These are phyloP conservation scores for Peromyscus attwateri DNA, from an alignment of 2,797 vertebrate species.

Conservation along the genomic window DNA sequence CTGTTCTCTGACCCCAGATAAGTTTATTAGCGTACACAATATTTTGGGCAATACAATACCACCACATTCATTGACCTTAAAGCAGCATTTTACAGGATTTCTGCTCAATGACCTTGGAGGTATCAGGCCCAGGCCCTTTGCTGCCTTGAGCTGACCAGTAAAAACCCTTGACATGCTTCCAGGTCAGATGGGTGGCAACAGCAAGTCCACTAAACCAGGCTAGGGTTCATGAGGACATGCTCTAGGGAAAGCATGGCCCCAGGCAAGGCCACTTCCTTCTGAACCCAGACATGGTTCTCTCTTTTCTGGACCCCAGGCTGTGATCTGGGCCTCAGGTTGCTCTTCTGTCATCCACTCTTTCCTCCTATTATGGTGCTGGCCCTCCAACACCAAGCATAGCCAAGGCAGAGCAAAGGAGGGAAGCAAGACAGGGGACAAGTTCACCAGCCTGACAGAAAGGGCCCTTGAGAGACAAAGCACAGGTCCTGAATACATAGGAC, in stretches of 20 bases:
- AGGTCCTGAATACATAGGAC: neutral
- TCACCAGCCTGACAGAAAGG: neutral
- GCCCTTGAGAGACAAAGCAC: neutral
- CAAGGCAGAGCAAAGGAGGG: neutral
- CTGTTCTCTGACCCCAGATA: no score
- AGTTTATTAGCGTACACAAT: no score
- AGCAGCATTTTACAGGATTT: neutral
- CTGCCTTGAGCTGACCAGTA: neutral
- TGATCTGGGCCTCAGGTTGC: neutral
- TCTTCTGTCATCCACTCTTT: neutral
- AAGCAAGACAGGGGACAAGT: neutral
- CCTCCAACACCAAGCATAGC: neutral
- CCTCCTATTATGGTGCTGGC: neutral
- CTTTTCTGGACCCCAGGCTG: neutral
- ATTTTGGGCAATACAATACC: no score
- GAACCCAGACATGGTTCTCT: neutral
- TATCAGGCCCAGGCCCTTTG: neutral
- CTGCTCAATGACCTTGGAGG: neutral
- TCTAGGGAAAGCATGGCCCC: neutral
- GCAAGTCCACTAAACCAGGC: neutral
- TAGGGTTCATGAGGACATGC: neutral
- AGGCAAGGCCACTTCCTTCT: neutral
- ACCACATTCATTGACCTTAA: neutral
- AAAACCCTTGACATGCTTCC: neutral
- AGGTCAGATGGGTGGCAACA: neutral